Percentiles rank a stretch among this genome's conserved stretches.
Evolutionary conservation across 2,113 vertebrate genomes (phyloP).

Genomic region (Chamaetylas fuelleborni): DNA sequence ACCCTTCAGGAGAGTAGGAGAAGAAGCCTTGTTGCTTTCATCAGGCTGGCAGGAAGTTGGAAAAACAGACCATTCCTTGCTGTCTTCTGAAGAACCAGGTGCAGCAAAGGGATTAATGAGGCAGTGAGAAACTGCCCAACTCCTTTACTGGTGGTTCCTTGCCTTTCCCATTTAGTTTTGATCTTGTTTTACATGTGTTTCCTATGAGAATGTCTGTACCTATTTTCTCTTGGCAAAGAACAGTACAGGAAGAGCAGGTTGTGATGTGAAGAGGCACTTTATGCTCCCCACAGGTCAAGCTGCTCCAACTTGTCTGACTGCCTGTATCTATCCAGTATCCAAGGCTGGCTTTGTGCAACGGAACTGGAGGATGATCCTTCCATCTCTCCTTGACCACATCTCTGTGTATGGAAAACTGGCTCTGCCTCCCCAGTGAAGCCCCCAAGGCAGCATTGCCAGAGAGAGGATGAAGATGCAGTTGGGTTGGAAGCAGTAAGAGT

Average conservation of each 20-base stretch:
- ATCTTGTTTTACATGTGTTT: conserved; percentile 5
- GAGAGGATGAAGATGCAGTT: not conserved
- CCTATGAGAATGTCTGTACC: not conserved
- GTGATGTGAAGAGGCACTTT: conserved; percentile 22
- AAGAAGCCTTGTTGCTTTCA: not conserved
- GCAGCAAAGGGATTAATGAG: not conserved
- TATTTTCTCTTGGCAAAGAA: conserved; percentile 8
- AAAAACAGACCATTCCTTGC: not conserved
- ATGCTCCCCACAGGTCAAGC: conserved; percentile 48
- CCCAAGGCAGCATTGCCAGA: not conserved
- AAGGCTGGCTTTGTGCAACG: not conserved
- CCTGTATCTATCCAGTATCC: conserved; percentile 27
- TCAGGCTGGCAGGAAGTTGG: not conserved
- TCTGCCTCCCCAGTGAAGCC: not conserved
- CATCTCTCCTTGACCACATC: not conserved
- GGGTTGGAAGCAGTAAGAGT: not conserved
- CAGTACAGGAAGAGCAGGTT: conserved; percentile 34
- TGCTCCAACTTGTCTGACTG: conserved; percentile 55
- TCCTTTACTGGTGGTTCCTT: not conserved
- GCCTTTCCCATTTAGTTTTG: not conserved
- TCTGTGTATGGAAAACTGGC: not conserved
- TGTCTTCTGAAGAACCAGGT: not conserved
- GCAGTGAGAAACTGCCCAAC: not conserved
- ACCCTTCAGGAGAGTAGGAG: not conserved
- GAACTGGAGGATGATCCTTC: not conserved